Base-by-base conservation (phyloP, 1,140 invertebrate species). In the Drosophila fuyamai region DNA sequence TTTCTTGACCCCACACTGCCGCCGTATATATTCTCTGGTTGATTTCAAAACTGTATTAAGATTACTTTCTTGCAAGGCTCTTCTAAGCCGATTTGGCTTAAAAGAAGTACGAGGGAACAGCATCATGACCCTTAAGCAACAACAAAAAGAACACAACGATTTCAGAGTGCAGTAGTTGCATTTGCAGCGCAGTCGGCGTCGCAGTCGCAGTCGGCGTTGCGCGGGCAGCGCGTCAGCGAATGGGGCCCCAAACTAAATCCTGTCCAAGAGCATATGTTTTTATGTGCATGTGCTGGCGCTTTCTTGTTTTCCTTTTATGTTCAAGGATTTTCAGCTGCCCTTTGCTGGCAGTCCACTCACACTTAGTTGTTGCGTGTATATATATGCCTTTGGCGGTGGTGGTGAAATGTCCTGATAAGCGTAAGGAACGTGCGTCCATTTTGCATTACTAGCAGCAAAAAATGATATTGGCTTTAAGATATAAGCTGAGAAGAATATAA, bases 191-290 rank as follows among this genome's bases (percentile, higher is more conserved):
- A 54, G 83, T 55, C 7, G 0, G 43, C 79, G 51, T 50, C 62
- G 75, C 51, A 41, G 73, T 16, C 46, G 29, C 51, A 41, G 74
- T 18, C 41, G 29, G 27, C 72, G 51, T 27, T 32, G 40, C 68
- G 67, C 54, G 48, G 50, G 50, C 59, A 18, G 66, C n/a, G 38
- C 16, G 43, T 18, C 47, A 36, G 32, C 32, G 35, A 16, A 43
- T 23, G 46, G 13, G 12, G 50, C 13, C 66, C 46, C 47, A 62
- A 59, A 70, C 43, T 41, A 60, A 79, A 79, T 79, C 76, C 66
- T 51, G 76, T 72, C 40, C 79, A 54, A 73, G 67, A 84, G 76
- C 80, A 89, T 88, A 84, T 89, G 83, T 84, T 88, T 78, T 83
- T 80, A 78, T 88, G 80, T 88, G 60, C 57, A 48, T 48, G 68